Base-by-base conservation (phyloP, 1,140 invertebrate species). In the Drosophila pectinifera region DNA sequence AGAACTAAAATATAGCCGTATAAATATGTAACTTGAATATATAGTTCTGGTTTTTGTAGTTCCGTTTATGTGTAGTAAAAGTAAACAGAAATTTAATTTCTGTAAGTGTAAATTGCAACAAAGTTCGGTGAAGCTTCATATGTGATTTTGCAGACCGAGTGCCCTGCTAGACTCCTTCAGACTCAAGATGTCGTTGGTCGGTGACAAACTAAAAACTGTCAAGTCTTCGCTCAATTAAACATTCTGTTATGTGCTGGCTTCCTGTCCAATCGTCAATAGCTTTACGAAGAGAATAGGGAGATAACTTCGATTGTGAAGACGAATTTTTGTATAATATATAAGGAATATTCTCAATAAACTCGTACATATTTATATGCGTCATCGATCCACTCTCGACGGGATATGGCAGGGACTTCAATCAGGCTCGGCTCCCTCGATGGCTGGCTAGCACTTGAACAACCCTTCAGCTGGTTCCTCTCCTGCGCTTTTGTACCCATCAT, bases 91-190 rank as follows among this genome's bases (percentile, higher is more conserved):
- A 38, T n/a, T 53, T 8, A 28, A 22, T 16, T 57, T 31, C 20
- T 34, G 22, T 7, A 34, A 67, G 34, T 49, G 63, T 22, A 38
- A 3, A 1, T 11, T 0, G 24, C 45, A 10, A 67, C 58, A 48
- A 64, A 48, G 18, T 54, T 31, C 11, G 5, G 7, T 0, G 51
- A 31, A 56, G 54, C 20, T 58, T 70, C 69, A 67, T 75, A 82
- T 79, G 56, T 76, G 78, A 86, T 63, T 65, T 86, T 69, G 48
- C 42, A 70, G 62, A 64, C 51, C 58, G 51, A 70, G 54, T 45
- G 28, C 20, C 14, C 43, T 45, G 38, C 4, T 6, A 56, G 13
- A 24, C 31, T 54, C 24, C 20, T 69, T 48, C 31, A 22, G 57
- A 31, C 41, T 31, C 10, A 38, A 48, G 31, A 74, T 51, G 46